Percentiles rank a stretch among this genome's conserved stretches.
Evolutionary conservation across 2,797 vertebrate genomes (phyloP).

Genomic region (Oreonectes daqikongensis): DNA sequence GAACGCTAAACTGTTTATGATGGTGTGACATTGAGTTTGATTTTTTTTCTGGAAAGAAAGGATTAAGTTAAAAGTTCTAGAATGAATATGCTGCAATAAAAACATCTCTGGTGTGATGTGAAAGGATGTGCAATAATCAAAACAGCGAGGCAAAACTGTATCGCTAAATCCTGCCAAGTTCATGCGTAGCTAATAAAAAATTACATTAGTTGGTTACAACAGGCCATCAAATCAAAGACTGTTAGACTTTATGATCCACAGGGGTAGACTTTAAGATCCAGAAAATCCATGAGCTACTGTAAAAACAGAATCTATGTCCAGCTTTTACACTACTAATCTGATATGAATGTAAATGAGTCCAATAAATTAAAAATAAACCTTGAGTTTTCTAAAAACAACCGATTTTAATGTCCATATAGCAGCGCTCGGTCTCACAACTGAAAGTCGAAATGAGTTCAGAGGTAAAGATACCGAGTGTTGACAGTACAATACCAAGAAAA

Average conservation of each 20-base stretch:
- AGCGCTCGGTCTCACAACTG: neutral
- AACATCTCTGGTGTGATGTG: constrained; percentile 8
- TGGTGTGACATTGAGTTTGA: neutral
- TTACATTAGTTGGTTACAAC: constrained; percentile 34
- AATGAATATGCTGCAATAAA: constrained; percentile 18
- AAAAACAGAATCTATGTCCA: neutral
- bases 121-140: neutral
- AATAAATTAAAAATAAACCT: constrained; percentile 20
- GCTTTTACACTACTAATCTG: constrained; percentile 37
- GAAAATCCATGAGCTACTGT: constrained; percentile 32
- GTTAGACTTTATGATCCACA: constrained; percentile 30
- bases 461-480: constrained; percentile 11
- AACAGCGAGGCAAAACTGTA: neutral
- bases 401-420: constrained; percentile 1
- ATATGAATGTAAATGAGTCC: constrained; percentile 34
- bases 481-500: constrained; percentile 25
- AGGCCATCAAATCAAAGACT: constrained; percentile 22
- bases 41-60: neutral
- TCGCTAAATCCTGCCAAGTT: constrained; percentile 8
- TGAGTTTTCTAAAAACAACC: constrained; percentile 1
- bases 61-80: constrained; percentile 18
- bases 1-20: neutral
- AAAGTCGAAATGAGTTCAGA: constrained; percentile 8
- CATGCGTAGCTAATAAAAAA: constrained; percentile 26
- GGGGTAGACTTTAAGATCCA: constrained; percentile 17